phyloP scores from a whole-genome alignment of 2,113 vertebrate species.

The Pluvialis apricaria region DNA sequence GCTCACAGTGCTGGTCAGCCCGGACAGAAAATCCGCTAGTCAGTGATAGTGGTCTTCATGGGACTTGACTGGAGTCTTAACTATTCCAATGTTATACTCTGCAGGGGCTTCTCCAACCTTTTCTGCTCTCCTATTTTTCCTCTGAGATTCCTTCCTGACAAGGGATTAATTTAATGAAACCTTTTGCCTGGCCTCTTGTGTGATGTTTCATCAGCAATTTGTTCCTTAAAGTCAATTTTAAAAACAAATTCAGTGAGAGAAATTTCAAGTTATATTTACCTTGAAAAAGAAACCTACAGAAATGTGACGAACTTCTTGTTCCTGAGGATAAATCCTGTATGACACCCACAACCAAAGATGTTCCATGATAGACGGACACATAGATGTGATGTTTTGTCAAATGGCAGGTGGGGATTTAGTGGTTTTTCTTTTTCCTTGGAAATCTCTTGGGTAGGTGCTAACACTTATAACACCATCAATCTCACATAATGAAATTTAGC shows the following conservation, averaged over 20 bases:
- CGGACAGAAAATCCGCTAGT: not conserved
- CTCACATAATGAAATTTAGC: not conserved
- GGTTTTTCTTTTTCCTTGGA: not conserved
- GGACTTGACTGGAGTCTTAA: not conserved
- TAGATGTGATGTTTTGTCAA: not conserved
- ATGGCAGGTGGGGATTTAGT: not conserved
- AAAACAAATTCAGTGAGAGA: not conserved
- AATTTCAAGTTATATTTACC: not conserved
- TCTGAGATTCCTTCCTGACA: not conserved
- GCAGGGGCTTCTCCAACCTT: not conserved
- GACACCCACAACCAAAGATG: not conserved
- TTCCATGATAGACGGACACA: not conserved
- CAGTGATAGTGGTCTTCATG: not conserved
- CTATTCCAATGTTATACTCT: not conserved
- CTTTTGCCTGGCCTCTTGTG: not conserved
- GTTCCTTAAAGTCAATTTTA: not conserved
- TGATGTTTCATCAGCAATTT: not conserved
- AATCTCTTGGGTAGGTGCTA: not conserved
- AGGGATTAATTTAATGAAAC: not conserved
- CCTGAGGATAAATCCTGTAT: not conserved
- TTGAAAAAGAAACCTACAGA: not conserved
- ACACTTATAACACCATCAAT: not conserved
- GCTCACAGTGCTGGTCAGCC: too few species aligned
- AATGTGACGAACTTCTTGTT: not conserved
- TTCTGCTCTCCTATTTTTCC: not conserved